A percentile compares a stretch with the other conserved stretches of the same genome.
Evolutionary conservation across 2,888 invertebrate genomes (phyloP).

Genomic region (Biston betularia): DNA sequence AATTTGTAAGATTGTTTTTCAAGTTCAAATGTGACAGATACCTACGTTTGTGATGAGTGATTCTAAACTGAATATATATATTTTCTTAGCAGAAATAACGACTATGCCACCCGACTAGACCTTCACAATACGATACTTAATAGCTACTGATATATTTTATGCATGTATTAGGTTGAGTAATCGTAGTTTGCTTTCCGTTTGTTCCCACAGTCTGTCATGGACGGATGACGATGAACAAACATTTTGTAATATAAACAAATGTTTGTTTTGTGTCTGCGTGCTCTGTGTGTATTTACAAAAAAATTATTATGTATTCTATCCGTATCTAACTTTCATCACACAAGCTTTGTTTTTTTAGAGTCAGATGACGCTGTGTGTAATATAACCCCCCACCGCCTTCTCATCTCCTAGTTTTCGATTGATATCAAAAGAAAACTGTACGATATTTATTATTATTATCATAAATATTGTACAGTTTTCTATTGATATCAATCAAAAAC

Average conservation of each 20-base stretch:
- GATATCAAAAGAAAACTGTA: too few species aligned
- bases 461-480: too few species aligned
- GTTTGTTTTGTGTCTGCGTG: too few species aligned
- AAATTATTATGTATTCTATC: too few species aligned
- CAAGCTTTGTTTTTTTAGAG: too few species aligned
- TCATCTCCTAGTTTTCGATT: not conserved
- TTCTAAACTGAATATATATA: not conserved
- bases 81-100: not conserved
- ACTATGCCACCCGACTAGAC: too few species aligned
- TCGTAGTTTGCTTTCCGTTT: not conserved
- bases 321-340: too few species aligned
- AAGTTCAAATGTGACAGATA: constrained; percentile 6
- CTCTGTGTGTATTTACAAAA: too few species aligned
- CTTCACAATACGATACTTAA: not conserved
- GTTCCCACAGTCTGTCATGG: not conserved
- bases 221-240: too few species aligned
- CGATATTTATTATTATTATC: too few species aligned
- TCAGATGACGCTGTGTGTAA: too few species aligned
- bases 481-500: not conserved
- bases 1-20: constrained; percentile 7
- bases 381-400: not conserved
- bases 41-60: constrained; percentile 1
- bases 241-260: too few species aligned
- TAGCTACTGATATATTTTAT: not conserved
- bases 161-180: not conserved